These are phyloP conservation scores for Busseola fusca DNA, from an alignment of 2,888 invertebrate genomes.

Conservation along the genomic window DNA sequence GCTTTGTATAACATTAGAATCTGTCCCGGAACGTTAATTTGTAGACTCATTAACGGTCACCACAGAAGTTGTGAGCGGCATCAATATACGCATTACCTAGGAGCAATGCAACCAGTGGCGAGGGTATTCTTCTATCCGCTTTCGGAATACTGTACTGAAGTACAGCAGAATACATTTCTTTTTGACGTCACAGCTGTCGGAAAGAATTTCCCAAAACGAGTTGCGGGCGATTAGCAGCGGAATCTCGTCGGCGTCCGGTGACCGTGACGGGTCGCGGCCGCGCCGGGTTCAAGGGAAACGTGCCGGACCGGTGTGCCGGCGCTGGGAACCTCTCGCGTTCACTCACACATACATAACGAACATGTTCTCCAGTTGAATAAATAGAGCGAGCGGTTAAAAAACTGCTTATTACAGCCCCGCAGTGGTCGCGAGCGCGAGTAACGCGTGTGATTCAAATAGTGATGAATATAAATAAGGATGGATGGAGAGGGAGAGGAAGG, in stretches of 20 bases:
- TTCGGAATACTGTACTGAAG: constrained; percentile 61
- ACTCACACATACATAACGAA: not conserved
- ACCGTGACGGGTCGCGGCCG: constrained; percentile 50
- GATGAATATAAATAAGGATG: not conserved
- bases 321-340: constrained; percentile 8
- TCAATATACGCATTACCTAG: not conserved
- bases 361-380: not conserved
- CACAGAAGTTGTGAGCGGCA: not conserved
- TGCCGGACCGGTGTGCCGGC: constrained; percentile 40
- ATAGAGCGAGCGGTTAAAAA: not conserved
- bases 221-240: constrained; percentile 52
- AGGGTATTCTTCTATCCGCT: constrained; percentile 25
- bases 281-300: constrained; percentile 60
- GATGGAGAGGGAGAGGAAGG: not conserved
- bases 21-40: constrained; percentile 22
- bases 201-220: constrained; percentile 59
- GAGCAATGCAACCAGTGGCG: constrained; percentile 16
- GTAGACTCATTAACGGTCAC: not conserved
- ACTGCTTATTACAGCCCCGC: not conserved
- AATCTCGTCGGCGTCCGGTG: constrained; percentile 63
- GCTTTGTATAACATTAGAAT: too few relatives aligned
- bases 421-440: not conserved
- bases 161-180: constrained; percentile 56
- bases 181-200: constrained; percentile 37
- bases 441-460: not conserved